A percentile compares a stretch with the other conserved stretches of the same genome.
phyloP scores from a whole-genome alignment of 2,113 vertebrate genomes.

The Corythornis cristatus region DNA sequence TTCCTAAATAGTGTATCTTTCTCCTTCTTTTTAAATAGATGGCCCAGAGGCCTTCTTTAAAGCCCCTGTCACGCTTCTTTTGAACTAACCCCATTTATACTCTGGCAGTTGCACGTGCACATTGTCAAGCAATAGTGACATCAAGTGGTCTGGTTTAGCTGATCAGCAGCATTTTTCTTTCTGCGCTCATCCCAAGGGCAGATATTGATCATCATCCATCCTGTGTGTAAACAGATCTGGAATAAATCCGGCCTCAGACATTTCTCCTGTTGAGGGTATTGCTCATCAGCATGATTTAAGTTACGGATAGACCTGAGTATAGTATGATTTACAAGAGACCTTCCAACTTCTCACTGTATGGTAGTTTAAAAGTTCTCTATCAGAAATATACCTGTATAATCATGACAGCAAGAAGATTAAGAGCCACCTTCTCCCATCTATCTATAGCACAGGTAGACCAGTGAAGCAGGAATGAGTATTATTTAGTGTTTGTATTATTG shows the following conservation, averaged over 20 bases:
- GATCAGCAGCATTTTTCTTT: neutral
- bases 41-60: constrained; percentile 31
- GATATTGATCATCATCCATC: neutral
- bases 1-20: constrained; percentile 5
- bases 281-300: constrained; percentile 63
- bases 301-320: constrained; percentile 27
- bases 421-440: neutral
- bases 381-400: constrained; percentile 38
- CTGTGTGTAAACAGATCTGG: constrained; percentile 41
- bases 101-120: neutral
- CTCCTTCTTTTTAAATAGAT: neutral
- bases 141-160: constrained; percentile 57
- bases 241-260: constrained; percentile 49
- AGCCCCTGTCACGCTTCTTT: neutral
- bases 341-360: constrained; percentile 21
- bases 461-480: neutral
- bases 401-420: constrained; percentile 30
- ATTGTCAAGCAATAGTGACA: constrained; percentile 77
- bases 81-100: neutral
- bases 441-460: neutral
- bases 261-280: constrained; percentile 24
- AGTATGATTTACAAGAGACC: constrained; percentile 53
- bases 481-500: neutral
- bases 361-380: constrained; percentile 55
- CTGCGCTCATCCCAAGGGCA: neutral